Conservation (phyloP, 2,113 vertebrate species). For the Catagonus wagneri region DNA sequence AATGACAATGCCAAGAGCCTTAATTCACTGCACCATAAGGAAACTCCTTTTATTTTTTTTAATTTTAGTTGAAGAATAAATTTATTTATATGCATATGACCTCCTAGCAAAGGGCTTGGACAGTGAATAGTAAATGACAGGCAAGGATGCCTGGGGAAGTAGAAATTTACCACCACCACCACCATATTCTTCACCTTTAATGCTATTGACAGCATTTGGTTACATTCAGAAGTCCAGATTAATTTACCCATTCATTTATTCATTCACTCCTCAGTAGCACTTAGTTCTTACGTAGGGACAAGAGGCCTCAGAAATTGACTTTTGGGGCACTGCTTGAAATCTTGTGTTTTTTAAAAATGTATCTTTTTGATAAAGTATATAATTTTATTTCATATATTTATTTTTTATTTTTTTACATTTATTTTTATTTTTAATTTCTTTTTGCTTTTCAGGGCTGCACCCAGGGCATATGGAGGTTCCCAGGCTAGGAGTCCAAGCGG, state of each 20-base stretch:
- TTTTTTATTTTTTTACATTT: not conserved
- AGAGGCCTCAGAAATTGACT: not conserved
- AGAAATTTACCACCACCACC: not conserved
- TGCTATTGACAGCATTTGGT: not conserved
- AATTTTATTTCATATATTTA: not conserved
- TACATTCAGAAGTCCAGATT: slow-evolving; percentile 39
- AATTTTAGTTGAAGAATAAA: slow-evolving; percentile 10
- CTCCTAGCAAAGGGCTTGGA: not conserved
- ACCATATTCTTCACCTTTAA: too few species aligned
- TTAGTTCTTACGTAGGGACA: not conserved
- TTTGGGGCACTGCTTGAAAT: not conserved
- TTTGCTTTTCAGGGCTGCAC: too few species aligned
- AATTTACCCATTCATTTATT: not conserved
- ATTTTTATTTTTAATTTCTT: too few species aligned
- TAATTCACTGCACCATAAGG: too few species aligned
- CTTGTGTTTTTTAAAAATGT: not conserved
- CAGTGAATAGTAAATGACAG: not conserved
- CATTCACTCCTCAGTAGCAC: not conserved
- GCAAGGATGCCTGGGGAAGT: not conserved
- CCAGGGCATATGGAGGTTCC: too few species aligned
- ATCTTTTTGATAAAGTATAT: not conserved
- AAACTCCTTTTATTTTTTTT: not conserved
- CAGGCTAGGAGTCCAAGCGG: too few species aligned
- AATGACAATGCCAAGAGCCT: too few species aligned
- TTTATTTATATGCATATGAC: not conserved